phyloP scores from a whole-genome alignment of 2,888 invertebrate species.

The Drepanosiphum platanoidis region DNA sequence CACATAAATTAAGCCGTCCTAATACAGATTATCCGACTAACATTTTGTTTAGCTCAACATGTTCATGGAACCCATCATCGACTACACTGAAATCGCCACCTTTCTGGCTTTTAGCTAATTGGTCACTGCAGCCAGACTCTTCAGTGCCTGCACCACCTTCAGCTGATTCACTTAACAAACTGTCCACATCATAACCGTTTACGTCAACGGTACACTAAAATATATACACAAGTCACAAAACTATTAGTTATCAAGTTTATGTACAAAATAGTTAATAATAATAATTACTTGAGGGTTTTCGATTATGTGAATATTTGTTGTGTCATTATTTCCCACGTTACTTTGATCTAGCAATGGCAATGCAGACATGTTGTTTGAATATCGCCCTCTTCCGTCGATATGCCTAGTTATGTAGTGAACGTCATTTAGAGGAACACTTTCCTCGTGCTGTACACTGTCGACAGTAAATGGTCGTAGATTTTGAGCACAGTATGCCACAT shows the following conservation, averaged over 20 bases:
- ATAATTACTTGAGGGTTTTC: constrained; percentile 53
- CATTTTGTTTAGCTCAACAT: constrained; percentile 51
- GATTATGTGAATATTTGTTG: constrained; percentile 49
- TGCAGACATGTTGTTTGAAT: constrained; percentile 39
- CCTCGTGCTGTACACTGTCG: constrained; percentile 32
- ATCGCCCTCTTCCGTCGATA: constrained; percentile 5
- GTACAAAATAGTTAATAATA: not conserved
- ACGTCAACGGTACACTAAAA: constrained; percentile 50
- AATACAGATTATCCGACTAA: not conserved
- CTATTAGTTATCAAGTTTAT: not conserved
- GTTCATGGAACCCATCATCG: constrained; percentile 64
- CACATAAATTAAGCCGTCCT: constrained; percentile 35
- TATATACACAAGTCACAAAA: not conserved
- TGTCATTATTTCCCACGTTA: constrained; percentile 35
- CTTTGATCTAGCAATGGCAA: constrained; percentile 45
- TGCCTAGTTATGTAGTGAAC: constrained; percentile 23
- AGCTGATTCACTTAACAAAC: constrained; percentile 55
- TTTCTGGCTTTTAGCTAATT: constrained; percentile 47
- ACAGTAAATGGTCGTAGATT: constrained; percentile 38
- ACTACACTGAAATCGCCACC: constrained; percentile 48
- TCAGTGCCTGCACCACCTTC: constrained; percentile 56
- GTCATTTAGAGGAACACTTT: constrained; percentile 49
- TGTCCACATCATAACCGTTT: constrained; percentile 51
- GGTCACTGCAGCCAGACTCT: constrained; percentile 56
- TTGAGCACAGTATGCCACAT: constrained; percentile 39